These are phyloP conservation scores for Triplophysa siluroides DNA, from an alignment of 2,113 vertebrate species.

Conservation along the genomic window DNA sequence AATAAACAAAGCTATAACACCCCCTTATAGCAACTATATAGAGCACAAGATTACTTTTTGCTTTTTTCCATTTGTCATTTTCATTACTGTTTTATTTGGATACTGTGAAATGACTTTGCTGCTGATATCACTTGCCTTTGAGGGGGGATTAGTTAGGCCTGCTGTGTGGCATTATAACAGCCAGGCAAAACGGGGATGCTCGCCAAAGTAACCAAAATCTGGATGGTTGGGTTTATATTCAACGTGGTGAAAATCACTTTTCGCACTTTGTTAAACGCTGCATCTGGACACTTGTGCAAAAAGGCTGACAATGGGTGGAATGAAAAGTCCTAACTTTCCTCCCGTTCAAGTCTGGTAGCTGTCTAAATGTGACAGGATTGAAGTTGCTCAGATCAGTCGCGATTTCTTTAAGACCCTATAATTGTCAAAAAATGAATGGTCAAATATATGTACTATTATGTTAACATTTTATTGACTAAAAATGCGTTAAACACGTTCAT, in stretches of 20 bases:
- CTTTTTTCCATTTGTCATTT: constrained; percentile 10
- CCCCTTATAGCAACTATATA: background rate
- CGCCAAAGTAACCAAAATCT: constrained; percentile 18
- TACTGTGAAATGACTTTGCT: constrained; percentile 11
- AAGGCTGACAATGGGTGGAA: background rate
- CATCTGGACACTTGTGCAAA: background rate
- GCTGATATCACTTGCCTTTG: constrained; percentile 17
- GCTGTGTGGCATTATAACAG: constrained; percentile 13
- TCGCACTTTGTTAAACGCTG: constrained; percentile 5
- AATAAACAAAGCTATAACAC: constrained; percentile 19
- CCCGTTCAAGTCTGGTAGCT: background rate
- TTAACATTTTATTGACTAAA: no score
- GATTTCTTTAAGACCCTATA: no score
- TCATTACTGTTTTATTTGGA: constrained; percentile 24
- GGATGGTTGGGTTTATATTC: background rate
- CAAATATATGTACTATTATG: no score
- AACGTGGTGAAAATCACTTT: background rate
- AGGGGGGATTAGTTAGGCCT: constrained; percentile 25
- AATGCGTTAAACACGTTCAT: no score
- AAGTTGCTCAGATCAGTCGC: no score
- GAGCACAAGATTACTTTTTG: background rate
- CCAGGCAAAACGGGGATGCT: constrained; percentile 8
- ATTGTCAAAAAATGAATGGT: no score
- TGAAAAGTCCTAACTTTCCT: constrained; percentile 4
- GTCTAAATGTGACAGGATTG: constrained; percentile 7